Base-by-base conservation (phyloP, 2,113 vertebrate species). In the Ivindomyrus marchei region DNA sequence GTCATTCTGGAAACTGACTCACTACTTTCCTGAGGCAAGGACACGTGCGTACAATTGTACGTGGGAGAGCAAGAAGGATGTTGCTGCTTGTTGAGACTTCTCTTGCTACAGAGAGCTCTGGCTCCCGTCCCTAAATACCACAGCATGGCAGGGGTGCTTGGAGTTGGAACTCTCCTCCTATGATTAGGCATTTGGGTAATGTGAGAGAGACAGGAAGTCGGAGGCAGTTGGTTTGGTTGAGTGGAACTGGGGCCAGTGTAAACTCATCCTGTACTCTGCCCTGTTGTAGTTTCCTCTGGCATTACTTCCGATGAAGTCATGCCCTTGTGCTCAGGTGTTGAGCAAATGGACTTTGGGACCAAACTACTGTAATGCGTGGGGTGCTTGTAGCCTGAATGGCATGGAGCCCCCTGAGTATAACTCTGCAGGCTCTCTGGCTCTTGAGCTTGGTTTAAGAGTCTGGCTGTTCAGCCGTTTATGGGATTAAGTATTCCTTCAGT, bases 241-340 rank as follows among this genome's bases (percentile, higher is more conserved):
- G 92, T 92, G 93, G 94, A 93, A 94, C 93, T 92, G 92, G 91
- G 91, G 91, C 91, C 36, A n/a, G n/a, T 53, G 49, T 53, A 53
- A 87, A 47, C 47, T 47, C 84, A 52, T 50, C n/a, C 19, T 86
- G 85, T 53, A 87, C 49, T 92, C 92, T 91, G 89, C 91, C 88
- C 31, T 91, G 88, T 90, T 90, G 88, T 90, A 58, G 70, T 9
- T 90, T 91, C 56, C 45, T 88, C 88, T 89, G 88, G 83, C 89
- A 6, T 53, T 36, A 36, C 49, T 47, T 53, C 49, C 27, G 49
- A 36, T 31, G n/a, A 53, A 27, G 85, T n/a, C 21, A 50, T 47
- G 42, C 42, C 47, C n/a, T 46, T 87, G 85, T 87, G 85, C 50
- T 52, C 85, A 36, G 6, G 46, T 47, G n/a, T 56, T 87, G 24